Evolutionary conservation across 2,113 vertebrate genomes (phyloP).

Genomic region (Sminthopsis crassicaudata): DNA sequence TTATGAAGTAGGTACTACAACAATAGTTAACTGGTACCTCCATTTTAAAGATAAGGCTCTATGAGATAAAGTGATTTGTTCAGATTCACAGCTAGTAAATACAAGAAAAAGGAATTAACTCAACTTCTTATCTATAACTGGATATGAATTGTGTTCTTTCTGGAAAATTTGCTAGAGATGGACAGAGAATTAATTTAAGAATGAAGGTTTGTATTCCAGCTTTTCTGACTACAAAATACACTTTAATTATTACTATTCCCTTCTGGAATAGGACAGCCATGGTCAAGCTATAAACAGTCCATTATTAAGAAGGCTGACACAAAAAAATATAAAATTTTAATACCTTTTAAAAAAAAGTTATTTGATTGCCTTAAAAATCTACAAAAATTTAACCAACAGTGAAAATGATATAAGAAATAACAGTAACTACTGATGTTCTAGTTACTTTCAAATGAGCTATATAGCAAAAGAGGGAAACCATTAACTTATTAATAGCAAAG

Average conservation of each 20-base stretch:
- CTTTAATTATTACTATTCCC: background rate
- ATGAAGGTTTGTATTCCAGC: background rate
- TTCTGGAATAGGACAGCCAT: background rate
- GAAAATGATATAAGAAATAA: background rate
- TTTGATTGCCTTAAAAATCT: background rate
- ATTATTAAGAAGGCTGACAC: background rate
- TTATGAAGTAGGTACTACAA: too few relatives aligned
- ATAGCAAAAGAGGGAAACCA: background rate
- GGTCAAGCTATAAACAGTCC: background rate
- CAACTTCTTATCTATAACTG: background rate
- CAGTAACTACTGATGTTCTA: background rate
- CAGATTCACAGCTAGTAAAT: background rate
- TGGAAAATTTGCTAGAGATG: background rate
- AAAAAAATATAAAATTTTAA: background rate
- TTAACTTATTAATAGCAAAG: background rate
- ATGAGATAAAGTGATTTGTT: background rate
- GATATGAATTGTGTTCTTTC: background rate
- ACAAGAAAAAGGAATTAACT: background rate
- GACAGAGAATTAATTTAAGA: background rate
- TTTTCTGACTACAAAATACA: too few relatives aligned
- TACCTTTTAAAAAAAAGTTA: background rate
- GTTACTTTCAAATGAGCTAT: background rate
- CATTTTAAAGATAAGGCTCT: background rate
- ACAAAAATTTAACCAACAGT: background rate
- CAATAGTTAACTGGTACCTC: background rate